Conservation (phyloP, 2,797 vertebrate species). For the Anomalospiza imberbis region DNA sequence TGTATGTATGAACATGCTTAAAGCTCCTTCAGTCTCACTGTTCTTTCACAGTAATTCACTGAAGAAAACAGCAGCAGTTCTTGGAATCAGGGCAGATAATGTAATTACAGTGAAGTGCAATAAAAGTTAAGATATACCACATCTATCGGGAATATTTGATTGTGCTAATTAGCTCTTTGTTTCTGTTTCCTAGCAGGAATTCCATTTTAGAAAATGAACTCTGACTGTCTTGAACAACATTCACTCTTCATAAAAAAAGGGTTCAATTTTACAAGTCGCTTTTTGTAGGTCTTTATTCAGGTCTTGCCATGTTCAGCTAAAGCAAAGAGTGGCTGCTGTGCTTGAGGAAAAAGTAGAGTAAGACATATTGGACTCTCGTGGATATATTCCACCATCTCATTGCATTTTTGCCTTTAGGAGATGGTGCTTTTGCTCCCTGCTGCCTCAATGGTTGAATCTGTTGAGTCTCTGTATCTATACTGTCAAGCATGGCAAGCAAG, state of each 20-base stretch:
- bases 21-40: not conserved
- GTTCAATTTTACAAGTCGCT: not conserved
- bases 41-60: conserved; percentile 75
- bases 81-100: conserved; percentile 75
- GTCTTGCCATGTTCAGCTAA: not conserved
- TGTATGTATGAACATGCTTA: not conserved
- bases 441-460: not conserved
- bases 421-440: not conserved
- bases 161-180: not conserved
- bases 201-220: not conserved
- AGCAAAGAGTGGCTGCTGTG: not conserved
- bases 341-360: not conserved
- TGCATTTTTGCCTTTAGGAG: not conserved
- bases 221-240: not conserved
- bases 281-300: not conserved
- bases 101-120: conserved; percentile 76
- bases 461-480: not conserved
- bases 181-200: not conserved
- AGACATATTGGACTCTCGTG: not conserved
- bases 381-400: not conserved
- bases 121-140: conserved; percentile 65
- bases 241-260: not conserved
- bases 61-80: conserved; percentile 70
- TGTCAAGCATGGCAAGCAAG: not conserved
- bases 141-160: not conserved